phyloP scores from a whole-genome alignment of 1,140 invertebrate species.

The Lepidotrigona ventralis region DNA sequence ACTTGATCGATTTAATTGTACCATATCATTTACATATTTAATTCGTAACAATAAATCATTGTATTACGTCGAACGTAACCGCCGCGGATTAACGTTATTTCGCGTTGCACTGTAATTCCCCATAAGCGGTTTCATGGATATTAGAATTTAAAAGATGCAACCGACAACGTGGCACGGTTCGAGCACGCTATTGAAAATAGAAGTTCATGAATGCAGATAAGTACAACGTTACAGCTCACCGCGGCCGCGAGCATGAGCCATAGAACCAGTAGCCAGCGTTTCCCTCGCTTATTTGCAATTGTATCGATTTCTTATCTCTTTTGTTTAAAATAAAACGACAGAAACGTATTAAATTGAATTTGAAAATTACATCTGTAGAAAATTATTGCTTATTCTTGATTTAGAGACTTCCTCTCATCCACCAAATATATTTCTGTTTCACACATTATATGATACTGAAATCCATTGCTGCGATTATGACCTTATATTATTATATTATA shows the following conservation, averaged over 20 bases:
- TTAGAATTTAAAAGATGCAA: slow-evolving; percentile 28
- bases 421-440: too few relatives aligned
- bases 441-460: too few relatives aligned
- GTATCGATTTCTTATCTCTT: background rate
- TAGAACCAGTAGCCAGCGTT: slow-evolving; percentile 12
- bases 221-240: slow-evolving; percentile 6
- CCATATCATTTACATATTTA: background rate
- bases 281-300: slow-evolving; percentile 3
- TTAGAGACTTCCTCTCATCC: too few relatives aligned
- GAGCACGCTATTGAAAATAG: slow-evolving; percentile 28
- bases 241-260: background rate
- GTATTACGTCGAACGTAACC: background rate
- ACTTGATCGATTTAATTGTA: background rate
- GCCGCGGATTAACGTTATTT: background rate
- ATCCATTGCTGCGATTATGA: too few relatives aligned
- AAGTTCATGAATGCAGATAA: slow-evolving; percentile 39
- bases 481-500: too few relatives aligned
- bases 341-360: background rate
- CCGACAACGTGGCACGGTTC: slow-evolving; percentile 1
- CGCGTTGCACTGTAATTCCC: slow-evolving; percentile 3
- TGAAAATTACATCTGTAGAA: background rate
- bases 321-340: background rate
- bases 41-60: background rate
- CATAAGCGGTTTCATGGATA: background rate
- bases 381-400: background rate